Conservation (phyloP, 2,113 vertebrate species). For the Mobula birostris region DNA sequence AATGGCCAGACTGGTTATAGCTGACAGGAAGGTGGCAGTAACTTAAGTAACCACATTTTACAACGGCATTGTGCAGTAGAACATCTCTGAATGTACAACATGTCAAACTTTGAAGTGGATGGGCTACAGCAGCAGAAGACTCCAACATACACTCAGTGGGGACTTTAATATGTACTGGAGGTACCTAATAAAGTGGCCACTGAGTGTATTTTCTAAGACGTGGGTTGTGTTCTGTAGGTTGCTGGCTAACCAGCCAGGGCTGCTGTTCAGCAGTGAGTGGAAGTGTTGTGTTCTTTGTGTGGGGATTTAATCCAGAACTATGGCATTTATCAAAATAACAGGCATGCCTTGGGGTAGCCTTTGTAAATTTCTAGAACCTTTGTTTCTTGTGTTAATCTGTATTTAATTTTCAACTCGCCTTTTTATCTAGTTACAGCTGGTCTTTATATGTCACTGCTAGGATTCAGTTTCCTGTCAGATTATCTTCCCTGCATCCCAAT, state of each 20-base stretch:
- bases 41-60: too few relatives aligned
- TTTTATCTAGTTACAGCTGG: background rate
- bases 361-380: background rate
- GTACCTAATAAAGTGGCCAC: too few relatives aligned
- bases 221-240: background rate
- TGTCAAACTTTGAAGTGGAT: too few relatives aligned
- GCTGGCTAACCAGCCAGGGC: background rate
- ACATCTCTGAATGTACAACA: too few relatives aligned
- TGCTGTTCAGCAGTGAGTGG: background rate
- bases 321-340: background rate
- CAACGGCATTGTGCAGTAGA: too few relatives aligned
- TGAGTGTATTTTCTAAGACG: background rate
- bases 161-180: too few relatives aligned
- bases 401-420: background rate
- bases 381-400: background rate
- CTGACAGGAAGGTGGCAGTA: too few relatives aligned
- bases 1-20: too few relatives aligned
- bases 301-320: background rate
- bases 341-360: background rate
- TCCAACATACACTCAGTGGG: too few relatives aligned
- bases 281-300: background rate
- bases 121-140: too few relatives aligned
- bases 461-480: background rate
- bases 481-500: background rate
- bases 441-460: background rate